A percentile compares a stretch with the other conserved stretches of the same genome.
phyloP scores from a whole-genome alignment of 2,113 vertebrate genomes.

The Glaucomys volans region DNA sequence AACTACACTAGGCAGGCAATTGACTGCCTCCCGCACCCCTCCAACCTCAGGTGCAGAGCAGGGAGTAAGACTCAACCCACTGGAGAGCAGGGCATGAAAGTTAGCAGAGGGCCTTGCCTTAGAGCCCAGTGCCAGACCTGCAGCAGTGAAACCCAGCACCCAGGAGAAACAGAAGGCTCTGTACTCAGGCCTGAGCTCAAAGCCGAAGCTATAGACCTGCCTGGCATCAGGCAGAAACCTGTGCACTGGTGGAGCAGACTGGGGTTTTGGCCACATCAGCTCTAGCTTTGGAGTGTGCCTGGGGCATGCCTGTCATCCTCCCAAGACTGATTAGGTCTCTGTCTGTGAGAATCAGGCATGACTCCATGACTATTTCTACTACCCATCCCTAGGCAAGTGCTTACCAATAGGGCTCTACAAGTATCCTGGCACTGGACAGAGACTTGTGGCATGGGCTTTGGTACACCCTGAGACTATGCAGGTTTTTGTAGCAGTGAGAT shows the following conservation, averaged over 20 bases:
- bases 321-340: not conserved
- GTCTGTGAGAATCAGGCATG: not conserved
- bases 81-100: not conserved
- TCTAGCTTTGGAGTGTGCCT: not conserved
- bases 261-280: too few relatives aligned
- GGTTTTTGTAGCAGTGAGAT: not conserved
- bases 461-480: not conserved
- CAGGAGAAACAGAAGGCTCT: not conserved
- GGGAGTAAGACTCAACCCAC: not conserved
- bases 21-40: not conserved
- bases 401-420: not conserved
- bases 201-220: not conserved
- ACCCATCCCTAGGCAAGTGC: too few relatives aligned
- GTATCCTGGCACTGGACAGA: not conserved
- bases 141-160: not conserved
- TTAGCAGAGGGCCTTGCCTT: not conserved
- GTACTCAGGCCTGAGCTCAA: not conserved
- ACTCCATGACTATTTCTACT: too few relatives aligned
- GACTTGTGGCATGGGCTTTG: not conserved
- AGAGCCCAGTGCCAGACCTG: not conserved
- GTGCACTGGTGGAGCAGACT: too few relatives aligned
- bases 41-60: not conserved
- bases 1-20: not conserved
- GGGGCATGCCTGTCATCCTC: not conserved
- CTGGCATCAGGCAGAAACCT: too few relatives aligned